A percentile compares a stretch with the other conserved stretches of the same genome.
These are phyloP conservation scores for Hyposoter dolosus DNA, from an alignment of 2,888 invertebrate species.

Conservation along the genomic window DNA sequence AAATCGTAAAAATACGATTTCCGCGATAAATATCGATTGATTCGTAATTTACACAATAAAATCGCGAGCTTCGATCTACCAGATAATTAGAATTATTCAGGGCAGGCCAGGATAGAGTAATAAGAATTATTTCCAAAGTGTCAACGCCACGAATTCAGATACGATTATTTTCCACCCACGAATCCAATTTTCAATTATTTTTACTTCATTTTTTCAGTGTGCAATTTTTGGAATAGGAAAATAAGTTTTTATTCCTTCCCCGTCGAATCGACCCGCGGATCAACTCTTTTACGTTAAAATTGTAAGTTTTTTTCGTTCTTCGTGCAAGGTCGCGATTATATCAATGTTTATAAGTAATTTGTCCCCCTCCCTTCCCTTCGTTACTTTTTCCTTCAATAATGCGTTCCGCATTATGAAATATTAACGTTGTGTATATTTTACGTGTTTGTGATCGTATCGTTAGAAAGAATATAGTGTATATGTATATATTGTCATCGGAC, in stretches of 20 bases:
- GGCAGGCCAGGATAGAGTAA: conserved; percentile 49
- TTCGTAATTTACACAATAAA: conserved; percentile 35
- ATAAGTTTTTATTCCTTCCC: neutral
- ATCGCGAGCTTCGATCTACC: conserved; percentile 28
- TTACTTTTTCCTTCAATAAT: conserved; percentile 11
- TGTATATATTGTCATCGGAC: conserved; percentile 69
- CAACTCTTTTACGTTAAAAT: neutral
- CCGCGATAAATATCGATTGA: conserved; percentile 32
- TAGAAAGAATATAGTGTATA: conserved; percentile 57
- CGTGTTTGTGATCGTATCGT: conserved; percentile 46
- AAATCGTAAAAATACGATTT: conserved; percentile 38
- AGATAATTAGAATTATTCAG: conserved; percentile 43
- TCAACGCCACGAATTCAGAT: conserved; percentile 41
- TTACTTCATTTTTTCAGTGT: conserved; percentile 4
- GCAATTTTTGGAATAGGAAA: conserved; percentile 14
- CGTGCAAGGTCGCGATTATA: conserved; percentile 37
- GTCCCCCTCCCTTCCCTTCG: neutral
- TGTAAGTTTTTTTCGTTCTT: neutral
- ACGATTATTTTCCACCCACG: conserved; percentile 31
- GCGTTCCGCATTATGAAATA: conserved; percentile 22
- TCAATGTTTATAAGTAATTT: conserved; percentile 33
- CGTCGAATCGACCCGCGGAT: neutral
- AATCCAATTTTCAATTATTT: neutral
- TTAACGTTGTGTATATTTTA: conserved; percentile 28
- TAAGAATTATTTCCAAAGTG: conserved; percentile 23